Evolutionary conservation across 1,140 invertebrate species (phyloP).

Genomic region (Brachionus asplanchnoidis): DNA sequence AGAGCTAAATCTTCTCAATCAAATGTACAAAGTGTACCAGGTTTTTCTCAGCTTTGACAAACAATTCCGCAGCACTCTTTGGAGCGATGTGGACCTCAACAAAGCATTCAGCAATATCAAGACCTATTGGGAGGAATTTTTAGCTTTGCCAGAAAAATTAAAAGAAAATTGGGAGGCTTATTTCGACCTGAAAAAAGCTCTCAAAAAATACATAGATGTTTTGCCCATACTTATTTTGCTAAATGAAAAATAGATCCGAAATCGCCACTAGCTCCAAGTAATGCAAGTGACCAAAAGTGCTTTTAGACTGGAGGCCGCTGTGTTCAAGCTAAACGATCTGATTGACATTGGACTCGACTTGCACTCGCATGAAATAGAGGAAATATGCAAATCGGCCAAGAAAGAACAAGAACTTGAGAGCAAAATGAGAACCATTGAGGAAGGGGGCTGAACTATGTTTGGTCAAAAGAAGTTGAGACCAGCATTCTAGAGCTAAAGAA

Average conservation of each 20-base stretch:
- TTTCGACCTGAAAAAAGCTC: background rate
- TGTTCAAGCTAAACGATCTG: too few species aligned
- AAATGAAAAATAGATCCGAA: conserved; percentile 51
- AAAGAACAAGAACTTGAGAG: conserved; percentile 56
- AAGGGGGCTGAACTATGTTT: conserved; percentile 52
- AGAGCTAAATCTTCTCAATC: conserved; percentile 54
- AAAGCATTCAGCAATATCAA: background rate
- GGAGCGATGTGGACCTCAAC: conserved; percentile 50
- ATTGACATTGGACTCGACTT: conserved; percentile 55
- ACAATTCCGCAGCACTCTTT: conserved; percentile 53
- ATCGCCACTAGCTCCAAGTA: conserved; percentile 57
- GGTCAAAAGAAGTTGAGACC: conserved; percentile 54
- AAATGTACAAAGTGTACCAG: too few species aligned
- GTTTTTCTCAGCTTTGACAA: conserved; percentile 56
- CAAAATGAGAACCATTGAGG: conserved; percentile 55
- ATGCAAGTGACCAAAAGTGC: conserved; percentile 56
- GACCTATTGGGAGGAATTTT: conserved; percentile 12
- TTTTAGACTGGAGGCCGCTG: conserved; percentile 55
- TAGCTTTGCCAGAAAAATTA: conserved; percentile 7
- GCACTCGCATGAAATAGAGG: conserved; percentile 54
- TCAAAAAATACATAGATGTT: conserved; percentile 27
- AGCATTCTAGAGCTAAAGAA: conserved; percentile 52
- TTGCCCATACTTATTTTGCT: conserved; percentile 23
- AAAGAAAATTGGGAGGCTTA: conserved; percentile 38
- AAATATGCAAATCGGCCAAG: conserved; percentile 54